Conservation (phyloP, 2,113 vertebrate genomes). For the Cnemophilus loriae region DNA sequence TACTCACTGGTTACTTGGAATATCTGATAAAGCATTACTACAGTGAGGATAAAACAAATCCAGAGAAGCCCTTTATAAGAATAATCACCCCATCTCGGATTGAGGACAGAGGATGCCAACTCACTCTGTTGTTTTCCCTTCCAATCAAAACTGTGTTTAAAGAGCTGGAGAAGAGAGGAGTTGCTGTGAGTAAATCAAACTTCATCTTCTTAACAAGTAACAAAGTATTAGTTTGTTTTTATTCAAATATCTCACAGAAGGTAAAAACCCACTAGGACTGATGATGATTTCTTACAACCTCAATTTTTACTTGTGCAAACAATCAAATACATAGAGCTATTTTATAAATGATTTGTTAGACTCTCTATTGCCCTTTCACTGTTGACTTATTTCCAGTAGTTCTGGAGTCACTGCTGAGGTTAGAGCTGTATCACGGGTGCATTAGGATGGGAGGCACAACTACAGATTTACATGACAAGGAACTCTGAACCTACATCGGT, state of each 20-base stretch:
- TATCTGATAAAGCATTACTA: constrained; percentile 79
- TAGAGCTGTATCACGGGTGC: neutral
- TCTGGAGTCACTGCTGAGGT: neutral
- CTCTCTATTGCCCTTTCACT: neutral
- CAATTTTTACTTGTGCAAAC: neutral
- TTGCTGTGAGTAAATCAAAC: constrained; percentile 78
- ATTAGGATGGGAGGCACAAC: neutral
- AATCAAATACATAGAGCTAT: neutral
- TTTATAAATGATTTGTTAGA: neutral
- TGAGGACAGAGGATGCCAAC: constrained; percentile 88
- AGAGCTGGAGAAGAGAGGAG: constrained; percentile 88
- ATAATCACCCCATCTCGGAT: constrained; percentile 83
- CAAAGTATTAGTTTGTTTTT: neutral
- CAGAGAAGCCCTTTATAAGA: constrained; percentile 67
- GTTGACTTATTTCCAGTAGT: neutral
- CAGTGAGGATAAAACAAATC: constrained; percentile 54
- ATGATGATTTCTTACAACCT: neutral
- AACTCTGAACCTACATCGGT: neutral
- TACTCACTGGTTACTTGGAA: constrained; percentile 93
- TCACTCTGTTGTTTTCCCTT: constrained; percentile 84
- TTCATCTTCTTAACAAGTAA: neutral
- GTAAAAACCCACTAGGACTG: neutral
- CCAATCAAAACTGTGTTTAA: constrained; percentile 75
- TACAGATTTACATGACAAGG: fast-evolving
- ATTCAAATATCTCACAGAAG: neutral